phyloP scores from a whole-genome alignment of 2,797 vertebrate species.

The Eurystomus glaucurus region DNA sequence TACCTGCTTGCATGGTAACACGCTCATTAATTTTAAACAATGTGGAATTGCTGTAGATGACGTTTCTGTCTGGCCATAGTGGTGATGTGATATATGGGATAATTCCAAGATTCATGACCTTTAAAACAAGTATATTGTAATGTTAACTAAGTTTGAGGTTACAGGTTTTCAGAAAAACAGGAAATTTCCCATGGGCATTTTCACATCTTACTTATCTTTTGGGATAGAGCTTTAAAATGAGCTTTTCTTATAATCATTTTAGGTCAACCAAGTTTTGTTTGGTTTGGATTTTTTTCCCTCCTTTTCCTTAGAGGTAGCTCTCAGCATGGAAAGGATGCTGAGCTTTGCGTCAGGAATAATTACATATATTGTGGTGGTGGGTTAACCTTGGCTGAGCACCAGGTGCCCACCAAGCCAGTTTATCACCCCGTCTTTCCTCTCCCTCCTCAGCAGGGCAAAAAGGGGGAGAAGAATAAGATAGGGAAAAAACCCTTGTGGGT shows the following conservation, averaged over 20 bases:
- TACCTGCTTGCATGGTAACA: neutral
- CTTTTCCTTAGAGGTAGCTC: neutral
- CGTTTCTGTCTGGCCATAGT: neutral
- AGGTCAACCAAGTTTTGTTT: neutral
- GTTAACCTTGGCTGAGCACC: no score
- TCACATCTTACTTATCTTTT: neutral
- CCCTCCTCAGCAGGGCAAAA: no score
- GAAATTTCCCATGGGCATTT: fast-evolving
- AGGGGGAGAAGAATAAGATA: no score
- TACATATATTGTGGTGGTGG: neutral
- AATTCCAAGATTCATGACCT: neutral
- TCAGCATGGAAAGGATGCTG: neutral
- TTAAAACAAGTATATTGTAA: neutral
- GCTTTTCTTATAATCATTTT: neutral
- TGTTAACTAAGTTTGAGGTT: neutral
- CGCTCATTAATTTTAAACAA: neutral
- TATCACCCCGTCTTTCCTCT: no score
- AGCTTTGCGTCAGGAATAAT: neutral
- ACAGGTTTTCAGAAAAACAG: neutral
- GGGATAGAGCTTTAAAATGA: neutral
- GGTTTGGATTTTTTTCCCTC: neutral
- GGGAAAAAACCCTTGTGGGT: no score
- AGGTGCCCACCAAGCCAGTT: no score
- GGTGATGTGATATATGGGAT: neutral
- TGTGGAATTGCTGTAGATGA: neutral